These are phyloP conservation scores for Bambusicola thoracicus DNA, from an alignment of 2,113 vertebrate genomes.

Conservation along the genomic window DNA sequence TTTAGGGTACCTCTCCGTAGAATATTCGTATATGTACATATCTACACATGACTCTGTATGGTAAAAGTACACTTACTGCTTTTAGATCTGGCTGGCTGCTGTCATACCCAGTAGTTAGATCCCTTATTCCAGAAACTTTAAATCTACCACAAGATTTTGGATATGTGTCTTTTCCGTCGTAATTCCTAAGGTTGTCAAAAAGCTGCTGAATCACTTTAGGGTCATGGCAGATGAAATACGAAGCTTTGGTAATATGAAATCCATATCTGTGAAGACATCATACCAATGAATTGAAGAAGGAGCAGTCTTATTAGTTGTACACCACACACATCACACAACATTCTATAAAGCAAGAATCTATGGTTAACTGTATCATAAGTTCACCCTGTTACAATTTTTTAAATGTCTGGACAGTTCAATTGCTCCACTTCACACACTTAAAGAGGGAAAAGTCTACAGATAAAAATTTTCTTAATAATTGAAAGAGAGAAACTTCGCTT, in stretches of 20 bases:
- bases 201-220: conserved; percentile 84
- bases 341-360: neutral
- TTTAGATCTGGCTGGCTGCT: conserved; percentile 87
- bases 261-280: conserved; percentile 85
- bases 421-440: neutral
- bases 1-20: neutral
- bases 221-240: conserved; percentile 96
- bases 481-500: neutral
- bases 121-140: conserved; percentile 86
- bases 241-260: conserved; percentile 93
- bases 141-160: conserved; percentile 89
- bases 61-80: conserved; percentile 82
- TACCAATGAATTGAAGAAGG: neutral
- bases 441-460: neutral
- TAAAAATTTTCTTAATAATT: neutral
- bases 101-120: conserved; percentile 95
- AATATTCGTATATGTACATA: neutral
- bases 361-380: neutral
- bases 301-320: neutral
- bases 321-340: neutral
- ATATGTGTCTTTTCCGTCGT: conserved; percentile 82
- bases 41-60: neutral
- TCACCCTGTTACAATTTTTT: neutral
- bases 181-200: conserved; percentile 91
- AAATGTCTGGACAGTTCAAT: neutral